Percentiles rank a stretch among this genome's conserved stretches.
Evolutionary conservation across 2,888 invertebrate species (phyloP).

Genomic region (Monochamus alternatus): DNA sequence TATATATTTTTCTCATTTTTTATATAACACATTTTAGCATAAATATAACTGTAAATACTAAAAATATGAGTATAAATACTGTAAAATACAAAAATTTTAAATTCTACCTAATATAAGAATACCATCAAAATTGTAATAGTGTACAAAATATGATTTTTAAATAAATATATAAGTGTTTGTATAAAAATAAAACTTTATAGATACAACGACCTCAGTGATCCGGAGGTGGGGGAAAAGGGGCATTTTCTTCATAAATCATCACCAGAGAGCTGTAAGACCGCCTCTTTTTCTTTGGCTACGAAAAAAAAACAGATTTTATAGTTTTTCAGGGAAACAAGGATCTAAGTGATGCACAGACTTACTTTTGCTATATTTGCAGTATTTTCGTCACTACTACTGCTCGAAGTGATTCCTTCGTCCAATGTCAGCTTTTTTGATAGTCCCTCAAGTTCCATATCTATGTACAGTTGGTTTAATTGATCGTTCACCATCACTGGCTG

Average conservation of each 20-base stretch:
- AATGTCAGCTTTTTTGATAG: constrained; percentile 75
- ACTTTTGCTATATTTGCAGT: constrained; percentile 63
- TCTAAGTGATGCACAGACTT: constrained; percentile 49
- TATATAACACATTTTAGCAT: constrained; percentile 15
- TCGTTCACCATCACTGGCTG: constrained; percentile 82
- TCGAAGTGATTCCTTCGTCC: constrained; percentile 77
- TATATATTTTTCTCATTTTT: neutral
- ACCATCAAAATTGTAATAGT: constrained; percentile 16
- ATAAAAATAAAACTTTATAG: constrained; percentile 42
- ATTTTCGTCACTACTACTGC: constrained; percentile 69
- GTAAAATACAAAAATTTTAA: constrained; percentile 15
- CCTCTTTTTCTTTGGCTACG: constrained; percentile 69
- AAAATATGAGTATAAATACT: constrained; percentile 28
- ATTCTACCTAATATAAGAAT: constrained; percentile 16
- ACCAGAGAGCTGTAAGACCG: constrained; percentile 75
- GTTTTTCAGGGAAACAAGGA: constrained; percentile 37
- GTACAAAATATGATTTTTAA: constrained; percentile 19
- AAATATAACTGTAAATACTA: constrained; percentile 5
- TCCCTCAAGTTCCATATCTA: constrained; percentile 80
- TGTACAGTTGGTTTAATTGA: constrained; percentile 80
- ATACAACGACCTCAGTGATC: constrained; percentile 19
- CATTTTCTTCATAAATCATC: constrained; percentile 83
- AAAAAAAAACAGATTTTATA: constrained; percentile 51
- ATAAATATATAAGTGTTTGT: constrained; percentile 27
- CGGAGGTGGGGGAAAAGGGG: constrained; percentile 76